Percentiles rank a stretch among this genome's conserved stretches.
phyloP scores from a whole-genome alignment of 92 coral and sea anemone species.

The Montipora capitata region DNA sequence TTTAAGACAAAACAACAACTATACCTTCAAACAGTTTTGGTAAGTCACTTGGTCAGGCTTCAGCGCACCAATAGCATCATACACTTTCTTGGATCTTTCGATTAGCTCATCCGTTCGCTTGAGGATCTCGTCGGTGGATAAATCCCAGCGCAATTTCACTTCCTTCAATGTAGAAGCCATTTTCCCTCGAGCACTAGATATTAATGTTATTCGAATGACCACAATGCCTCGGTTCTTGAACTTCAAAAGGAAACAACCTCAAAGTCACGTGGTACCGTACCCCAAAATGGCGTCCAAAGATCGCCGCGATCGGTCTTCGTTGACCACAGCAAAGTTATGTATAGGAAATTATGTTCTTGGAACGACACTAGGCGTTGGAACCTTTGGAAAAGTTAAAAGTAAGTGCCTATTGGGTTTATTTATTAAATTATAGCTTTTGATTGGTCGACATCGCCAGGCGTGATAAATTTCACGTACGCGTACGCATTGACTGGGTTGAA shows the following conservation, averaged over 20 bases:
- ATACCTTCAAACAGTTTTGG: conserved; percentile 91
- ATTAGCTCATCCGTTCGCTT: conserved; percentile 88
- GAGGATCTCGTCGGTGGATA: conserved; percentile 87
- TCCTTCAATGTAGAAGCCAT: conserved; percentile 74
- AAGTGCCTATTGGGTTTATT: conserved; percentile 33
- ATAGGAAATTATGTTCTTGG: conserved; percentile 95
- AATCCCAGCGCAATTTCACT: conserved; percentile 84
- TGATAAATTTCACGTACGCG: conserved; percentile 28
- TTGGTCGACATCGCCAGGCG: background rate
- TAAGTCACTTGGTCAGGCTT: conserved; percentile 84
- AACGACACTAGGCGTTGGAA: conserved; percentile 93
- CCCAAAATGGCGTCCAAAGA: conserved; percentile 74
- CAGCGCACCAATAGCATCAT: conserved; percentile 88
- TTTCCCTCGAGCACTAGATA: background rate
- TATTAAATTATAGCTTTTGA: background rate
- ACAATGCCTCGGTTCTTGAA: conserved; percentile 44
- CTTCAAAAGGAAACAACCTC: background rate
- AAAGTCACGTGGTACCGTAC: conserved; percentile 45
- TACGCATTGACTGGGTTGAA: background rate
- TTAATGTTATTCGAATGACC: conserved; percentile 17
- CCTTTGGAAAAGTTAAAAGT: conserved; percentile 99
- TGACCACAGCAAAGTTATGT: conserved; percentile 21
- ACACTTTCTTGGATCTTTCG: conserved; percentile 85
- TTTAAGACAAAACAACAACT: background rate
- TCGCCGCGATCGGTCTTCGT: background rate